Conservation (phyloP, 2,888 invertebrate species). For the Oasisia sp. region DNA sequence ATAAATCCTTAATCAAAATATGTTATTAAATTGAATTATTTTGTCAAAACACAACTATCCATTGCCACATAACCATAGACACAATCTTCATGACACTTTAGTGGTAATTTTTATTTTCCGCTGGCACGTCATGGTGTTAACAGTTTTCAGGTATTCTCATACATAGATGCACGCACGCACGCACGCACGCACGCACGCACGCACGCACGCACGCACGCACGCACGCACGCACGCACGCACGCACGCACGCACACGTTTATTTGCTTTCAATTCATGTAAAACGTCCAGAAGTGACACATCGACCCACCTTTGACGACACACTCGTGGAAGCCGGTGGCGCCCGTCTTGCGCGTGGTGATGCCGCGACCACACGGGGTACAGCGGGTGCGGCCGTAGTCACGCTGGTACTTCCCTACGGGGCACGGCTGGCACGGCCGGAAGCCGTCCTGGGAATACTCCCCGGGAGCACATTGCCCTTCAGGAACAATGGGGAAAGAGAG, state of each 20-base stretch:
- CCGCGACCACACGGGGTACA: slow-evolving; percentile 60
- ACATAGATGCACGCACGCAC: too few species aligned
- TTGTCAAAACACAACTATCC: too few species aligned
- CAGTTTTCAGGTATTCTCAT: too few species aligned
- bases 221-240: too few species aligned
- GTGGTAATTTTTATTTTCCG: too few species aligned
- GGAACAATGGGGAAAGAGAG: slow-evolving; percentile 30
- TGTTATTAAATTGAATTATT: too few species aligned
- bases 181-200: too few species aligned
- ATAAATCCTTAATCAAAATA: too few species aligned
- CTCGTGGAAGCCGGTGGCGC: slow-evolving; percentile 56
- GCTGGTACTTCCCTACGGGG: slow-evolving; percentile 62
- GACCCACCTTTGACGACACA: slow-evolving; percentile 57
- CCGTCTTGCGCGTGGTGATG: slow-evolving; percentile 48
- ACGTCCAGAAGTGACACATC: background rate
- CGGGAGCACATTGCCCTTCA: slow-evolving; percentile 63
- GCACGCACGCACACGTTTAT: background rate
- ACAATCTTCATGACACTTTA: too few species aligned
- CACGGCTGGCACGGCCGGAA: slow-evolving; percentile 64
- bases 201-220: too few species aligned
- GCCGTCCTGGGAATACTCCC: slow-evolving; percentile 62
- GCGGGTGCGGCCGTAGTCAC: slow-evolving; percentile 60
- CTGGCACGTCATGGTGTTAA: too few species aligned
- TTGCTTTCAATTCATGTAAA: background rate
- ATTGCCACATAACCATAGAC: too few species aligned